Evolutionary conservation across 2,113 vertebrate species (phyloP).

Genomic region (Echinops telfairi): DNA sequence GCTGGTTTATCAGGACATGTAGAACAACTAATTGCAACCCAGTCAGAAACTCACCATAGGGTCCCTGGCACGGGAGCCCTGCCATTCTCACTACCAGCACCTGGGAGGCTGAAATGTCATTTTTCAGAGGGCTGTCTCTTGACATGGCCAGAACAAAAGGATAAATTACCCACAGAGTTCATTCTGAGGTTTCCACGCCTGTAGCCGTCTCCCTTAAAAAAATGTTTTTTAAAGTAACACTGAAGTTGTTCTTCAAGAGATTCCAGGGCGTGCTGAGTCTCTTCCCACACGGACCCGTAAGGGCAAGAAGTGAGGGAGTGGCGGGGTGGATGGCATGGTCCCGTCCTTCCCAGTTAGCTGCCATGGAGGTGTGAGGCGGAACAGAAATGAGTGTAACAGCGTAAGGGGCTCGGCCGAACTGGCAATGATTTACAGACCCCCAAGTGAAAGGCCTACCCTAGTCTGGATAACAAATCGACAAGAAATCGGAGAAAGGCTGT

Average conservation of each 20-base stretch:
- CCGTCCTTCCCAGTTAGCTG: not conserved
- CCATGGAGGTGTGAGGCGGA: too few relatives aligned
- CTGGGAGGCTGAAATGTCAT: constrained; percentile 32
- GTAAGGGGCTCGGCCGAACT: not conserved
- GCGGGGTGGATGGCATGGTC: not conserved
- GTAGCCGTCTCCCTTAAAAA: not conserved
- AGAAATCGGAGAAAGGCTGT: not conserved
- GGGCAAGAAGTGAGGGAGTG: not conserved
- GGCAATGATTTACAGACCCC: not conserved
- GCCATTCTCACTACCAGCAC: not conserved
- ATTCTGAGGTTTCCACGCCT: not conserved
- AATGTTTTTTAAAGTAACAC: too few relatives aligned
- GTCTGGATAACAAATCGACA: not conserved
- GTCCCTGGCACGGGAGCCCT: not conserved
- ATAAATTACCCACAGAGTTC: not conserved
- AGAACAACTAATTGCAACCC: not conserved
- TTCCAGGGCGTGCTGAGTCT: not conserved
- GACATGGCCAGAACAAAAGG: not conserved
- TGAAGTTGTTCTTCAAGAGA: not conserved
- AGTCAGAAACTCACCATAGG: not conserved
- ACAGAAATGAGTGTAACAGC: not conserved
- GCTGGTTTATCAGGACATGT: not conserved
- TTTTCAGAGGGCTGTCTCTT: not conserved
- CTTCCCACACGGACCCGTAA: not conserved
- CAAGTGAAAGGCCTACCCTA: not conserved